A percentile compares a stretch with the other conserved stretches of the same genome.
Conservation (phyloP, 2,888 invertebrate species). For the Cantharis lateralis region DNA sequence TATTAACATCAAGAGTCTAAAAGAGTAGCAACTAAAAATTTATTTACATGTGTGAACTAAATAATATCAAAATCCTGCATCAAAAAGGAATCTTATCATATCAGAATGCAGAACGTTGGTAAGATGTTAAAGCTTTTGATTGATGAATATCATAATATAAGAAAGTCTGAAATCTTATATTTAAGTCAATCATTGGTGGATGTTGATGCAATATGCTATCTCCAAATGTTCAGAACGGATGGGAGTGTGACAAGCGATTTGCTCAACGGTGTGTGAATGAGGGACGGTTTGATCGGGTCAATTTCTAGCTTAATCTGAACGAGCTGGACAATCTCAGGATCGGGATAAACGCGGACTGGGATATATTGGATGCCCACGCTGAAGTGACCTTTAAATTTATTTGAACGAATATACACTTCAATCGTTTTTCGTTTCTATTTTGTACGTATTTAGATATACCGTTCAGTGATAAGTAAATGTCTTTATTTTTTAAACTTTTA, state of each 20-base stretch:
- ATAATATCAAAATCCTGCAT: not conserved
- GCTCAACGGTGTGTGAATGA: constrained; percentile 56
- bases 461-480: constrained; percentile 36
- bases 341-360: constrained; percentile 46
- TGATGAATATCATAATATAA: not conserved
- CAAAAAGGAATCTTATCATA: not conserved
- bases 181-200: constrained; percentile 40
- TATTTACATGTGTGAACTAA: not conserved
- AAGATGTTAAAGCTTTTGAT: not conserved
- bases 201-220: constrained; percentile 42
- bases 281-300: constrained; percentile 55
- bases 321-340: constrained; percentile 51
- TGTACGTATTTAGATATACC: constrained; percentile 24
- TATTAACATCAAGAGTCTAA: constrained; percentile 5
- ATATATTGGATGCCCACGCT: constrained; percentile 53
- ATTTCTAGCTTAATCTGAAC: constrained; percentile 55
- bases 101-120: not conserved
- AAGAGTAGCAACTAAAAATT: not conserved
- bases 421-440: constrained; percentile 33
- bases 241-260: constrained; percentile 51
- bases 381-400: constrained; percentile 38
- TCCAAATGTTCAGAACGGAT: constrained; percentile 29
- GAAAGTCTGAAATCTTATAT: not conserved
- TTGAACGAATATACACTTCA: constrained; percentile 30
- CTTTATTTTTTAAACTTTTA: constrained; percentile 35